phyloP scores from a whole-genome alignment of 2,797 vertebrate genomes.

The Octomys mimax region DNA sequence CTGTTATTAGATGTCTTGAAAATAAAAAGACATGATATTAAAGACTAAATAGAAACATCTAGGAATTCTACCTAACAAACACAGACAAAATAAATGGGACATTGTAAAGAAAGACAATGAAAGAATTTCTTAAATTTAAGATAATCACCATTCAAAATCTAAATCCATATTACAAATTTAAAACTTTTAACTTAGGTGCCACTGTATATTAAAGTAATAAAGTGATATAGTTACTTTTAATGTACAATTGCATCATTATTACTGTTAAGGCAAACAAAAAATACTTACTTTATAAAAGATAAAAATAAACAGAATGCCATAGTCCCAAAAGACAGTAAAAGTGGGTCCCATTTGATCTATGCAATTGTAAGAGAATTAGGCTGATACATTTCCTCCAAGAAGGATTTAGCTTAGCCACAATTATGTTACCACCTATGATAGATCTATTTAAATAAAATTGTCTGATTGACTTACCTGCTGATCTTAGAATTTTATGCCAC shows the following conservation, averaged over 20 bases:
- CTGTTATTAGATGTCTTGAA: slow-evolving; percentile 81
- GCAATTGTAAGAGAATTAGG: slow-evolving; percentile 47
- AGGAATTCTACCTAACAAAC: slow-evolving; percentile 64
- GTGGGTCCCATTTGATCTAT: slow-evolving; percentile 26
- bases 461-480: slow-evolving; percentile 63
- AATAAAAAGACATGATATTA: slow-evolving; percentile 82
- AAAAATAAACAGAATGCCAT: slow-evolving; percentile 54
- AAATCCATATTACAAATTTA: slow-evolving; percentile 61
- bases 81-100: slow-evolving; percentile 2
- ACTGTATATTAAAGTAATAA: slow-evolving; percentile 67
- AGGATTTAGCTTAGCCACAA: not conserved
- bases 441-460: slow-evolving; percentile 57
- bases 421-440: slow-evolving; percentile 62
- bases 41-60: slow-evolving; percentile 70
- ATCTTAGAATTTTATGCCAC: slow-evolving; percentile 61
- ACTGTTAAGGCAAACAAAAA: slow-evolving; percentile 59
- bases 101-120: slow-evolving; percentile 23
- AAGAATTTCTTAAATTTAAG: slow-evolving; percentile 63
- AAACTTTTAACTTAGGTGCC: slow-evolving; percentile 37
- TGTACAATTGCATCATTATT: slow-evolving; percentile 1
- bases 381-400: slow-evolving; percentile 23
- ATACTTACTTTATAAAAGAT: slow-evolving; percentile 59
- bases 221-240: slow-evolving; percentile 37
- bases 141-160: slow-evolving; percentile 57
- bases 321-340: slow-evolving; percentile 31